Evolutionary conservation across 1,140 invertebrate species (phyloP), one percentile per base, ranked within the genome.

Genomic region (Holotrichia oblita): DNA sequence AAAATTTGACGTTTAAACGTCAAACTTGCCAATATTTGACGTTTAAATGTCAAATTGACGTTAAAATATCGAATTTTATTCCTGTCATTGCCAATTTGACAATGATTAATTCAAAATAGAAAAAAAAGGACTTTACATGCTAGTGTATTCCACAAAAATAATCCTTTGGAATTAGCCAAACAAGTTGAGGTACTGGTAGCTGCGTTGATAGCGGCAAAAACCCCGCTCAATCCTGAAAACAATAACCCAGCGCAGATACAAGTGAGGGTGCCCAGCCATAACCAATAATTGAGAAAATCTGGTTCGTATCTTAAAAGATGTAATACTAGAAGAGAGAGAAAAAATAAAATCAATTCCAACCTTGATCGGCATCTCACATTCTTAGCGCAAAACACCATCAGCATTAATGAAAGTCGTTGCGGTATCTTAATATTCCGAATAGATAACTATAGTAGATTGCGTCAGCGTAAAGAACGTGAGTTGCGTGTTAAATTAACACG

Each of bases 201-300:
- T 3, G 94, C 93, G 83, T 96, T 96, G 69, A 95, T 90, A 40
- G 94, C 90, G n/a, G 93, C 91, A 84, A 95, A 93, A 27, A 94
- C 89, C 42, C 93, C 93, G 40, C 91, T 89, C 0, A 94, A 84
- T 22, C 92, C 88, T 10, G 93, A 91, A 83, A 93, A 92, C 9
- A 94, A 83, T 40, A 95, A 88, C 10, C 91, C 92, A 6, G 90
- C 86, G n/a, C 90, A 89, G 3, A 93, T 89, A 72, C 91, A 90
- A 6, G 89, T 87, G 34, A 96, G 88, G 0, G 93, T 94, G 3
- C 90, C 89, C 7, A 94, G 86, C 94, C 94, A 96, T 10, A 94
- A 87, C 12, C 91, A 89, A 85, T 93, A 94, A 69, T 89, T 90
- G 87, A 95, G 91, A 78, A 95, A 90, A 12, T 91, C 88, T 59